Evolutionary conservation across 2,113 vertebrate genomes (phyloP).

Genomic region (Piaya cayana): DNA sequence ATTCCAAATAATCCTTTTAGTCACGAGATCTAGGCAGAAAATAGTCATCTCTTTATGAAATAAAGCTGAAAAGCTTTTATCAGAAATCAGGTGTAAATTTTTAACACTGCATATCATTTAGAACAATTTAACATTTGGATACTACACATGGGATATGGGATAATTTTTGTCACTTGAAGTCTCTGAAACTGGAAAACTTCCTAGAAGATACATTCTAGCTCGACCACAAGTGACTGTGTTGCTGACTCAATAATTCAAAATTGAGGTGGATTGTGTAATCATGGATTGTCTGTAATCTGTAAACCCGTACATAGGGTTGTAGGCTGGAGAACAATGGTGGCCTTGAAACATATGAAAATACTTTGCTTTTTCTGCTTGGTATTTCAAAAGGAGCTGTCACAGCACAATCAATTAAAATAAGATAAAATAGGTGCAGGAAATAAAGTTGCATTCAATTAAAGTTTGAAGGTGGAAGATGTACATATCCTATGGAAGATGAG

Average conservation of each 20-base stretch:
- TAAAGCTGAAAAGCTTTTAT: constrained; percentile 20
- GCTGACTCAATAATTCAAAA: constrained; percentile 32
- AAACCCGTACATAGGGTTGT: neutral
- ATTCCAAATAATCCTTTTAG: neutral
- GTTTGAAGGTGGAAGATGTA: neutral
- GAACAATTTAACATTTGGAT: constrained; percentile 57
- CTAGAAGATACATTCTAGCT: constrained; percentile 43
- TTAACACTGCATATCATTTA: constrained; percentile 43
- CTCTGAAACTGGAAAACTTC: constrained; percentile 57
- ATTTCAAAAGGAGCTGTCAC: neutral
- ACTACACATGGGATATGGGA: constrained; percentile 42
- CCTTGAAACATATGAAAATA: neutral
- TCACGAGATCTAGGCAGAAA: neutral
- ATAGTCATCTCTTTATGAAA: neutral
- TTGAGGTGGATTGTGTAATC: neutral
- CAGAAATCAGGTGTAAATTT: constrained; percentile 51
- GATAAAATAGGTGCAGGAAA: neutral
- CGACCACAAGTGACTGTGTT: constrained; percentile 26
- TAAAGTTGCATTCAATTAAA: neutral
- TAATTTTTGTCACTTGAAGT: constrained; percentile 58
- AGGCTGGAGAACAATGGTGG: neutral
- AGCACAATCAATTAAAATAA: neutral
- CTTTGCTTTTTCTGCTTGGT: neutral
- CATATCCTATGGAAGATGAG: neutral
- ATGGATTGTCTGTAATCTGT: neutral